phyloP scores from a whole-genome alignment of 1,140 invertebrate genomes.

The Drosophila seguyi region DNA sequence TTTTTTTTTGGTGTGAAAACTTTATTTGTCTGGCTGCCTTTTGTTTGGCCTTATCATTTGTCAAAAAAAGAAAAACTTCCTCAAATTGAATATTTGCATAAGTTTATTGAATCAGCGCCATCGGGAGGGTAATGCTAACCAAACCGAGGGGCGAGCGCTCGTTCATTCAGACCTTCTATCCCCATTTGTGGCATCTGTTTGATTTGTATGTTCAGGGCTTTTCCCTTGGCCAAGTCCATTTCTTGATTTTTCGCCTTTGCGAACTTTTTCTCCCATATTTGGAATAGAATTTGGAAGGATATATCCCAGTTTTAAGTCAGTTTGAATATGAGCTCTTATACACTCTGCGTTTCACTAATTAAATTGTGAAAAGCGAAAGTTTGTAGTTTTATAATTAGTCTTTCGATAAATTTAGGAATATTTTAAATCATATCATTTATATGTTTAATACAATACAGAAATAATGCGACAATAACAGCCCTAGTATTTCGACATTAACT shows the following conservation, averaged over 20 bases:
- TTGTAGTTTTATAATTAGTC: no score
- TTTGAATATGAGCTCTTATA: not conserved
- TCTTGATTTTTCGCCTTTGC: conserved; percentile 27
- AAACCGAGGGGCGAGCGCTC: conserved; percentile 12
- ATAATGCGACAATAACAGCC: not conserved
- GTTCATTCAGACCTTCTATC: conserved; percentile 7
- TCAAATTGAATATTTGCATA: conserved; percentile 82
- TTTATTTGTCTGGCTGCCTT: conserved; percentile 76
- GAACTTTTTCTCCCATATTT: conserved; percentile 21
- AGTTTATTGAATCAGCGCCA: conserved; percentile 75
- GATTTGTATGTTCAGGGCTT: conserved; percentile 50
- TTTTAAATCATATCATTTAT: not conserved
- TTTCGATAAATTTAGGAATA: not conserved
- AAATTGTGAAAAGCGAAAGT: not conserved
- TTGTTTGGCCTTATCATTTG: conserved; percentile 82
- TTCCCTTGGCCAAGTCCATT: conserved; percentile 13
- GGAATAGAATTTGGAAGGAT: not conserved
- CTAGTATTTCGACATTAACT: not conserved
- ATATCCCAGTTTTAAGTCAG: not conserved
- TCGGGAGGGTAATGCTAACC: conserved; percentile 32
- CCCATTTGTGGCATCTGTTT: conserved; percentile 40
- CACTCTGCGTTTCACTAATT: not conserved
- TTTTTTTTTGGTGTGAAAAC: conserved; percentile 63
- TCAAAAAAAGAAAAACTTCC: conserved; percentile 61
- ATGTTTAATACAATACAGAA: not conserved